These are phyloP conservation scores for Heliothis virescens DNA, from an alignment of 1,140 invertebrate species.

Conservation along the genomic window DNA sequence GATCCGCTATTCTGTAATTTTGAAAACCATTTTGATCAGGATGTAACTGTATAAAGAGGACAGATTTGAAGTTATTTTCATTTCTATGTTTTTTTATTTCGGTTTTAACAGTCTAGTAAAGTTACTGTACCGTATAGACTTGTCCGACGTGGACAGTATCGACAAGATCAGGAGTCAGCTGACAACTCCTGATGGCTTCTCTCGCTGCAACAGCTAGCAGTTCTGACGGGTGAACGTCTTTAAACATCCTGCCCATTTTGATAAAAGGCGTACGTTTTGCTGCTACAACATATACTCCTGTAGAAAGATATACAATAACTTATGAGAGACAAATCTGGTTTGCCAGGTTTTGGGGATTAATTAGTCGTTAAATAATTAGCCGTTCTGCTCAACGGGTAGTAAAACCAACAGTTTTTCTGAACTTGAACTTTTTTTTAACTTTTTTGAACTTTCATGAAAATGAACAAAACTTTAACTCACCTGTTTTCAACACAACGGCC, in stretches of 20 bases:
- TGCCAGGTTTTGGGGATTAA: too few species aligned
- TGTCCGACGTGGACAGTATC: conserved; percentile 96
- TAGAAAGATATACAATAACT: too few species aligned
- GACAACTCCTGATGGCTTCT: conserved; percentile 93
- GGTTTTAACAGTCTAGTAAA: too few species aligned
- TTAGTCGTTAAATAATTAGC: too few species aligned
- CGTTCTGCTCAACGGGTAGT: too few species aligned
- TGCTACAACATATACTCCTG: conserved; percentile 97
- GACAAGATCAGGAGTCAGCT: conserved; percentile 92
- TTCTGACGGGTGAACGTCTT: conserved; percentile 92
- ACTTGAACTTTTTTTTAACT: too few species aligned
- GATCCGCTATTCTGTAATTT: conserved; percentile 87
- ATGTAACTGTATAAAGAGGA: neutral
- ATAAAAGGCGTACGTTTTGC: conserved; percentile 99
- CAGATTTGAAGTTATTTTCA: neutral
- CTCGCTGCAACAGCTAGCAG: conserved; percentile 93
- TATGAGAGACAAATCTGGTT: too few species aligned
- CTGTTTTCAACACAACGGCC: conserved; percentile 6
- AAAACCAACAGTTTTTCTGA: too few species aligned
- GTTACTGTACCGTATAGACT: conserved; percentile 90
- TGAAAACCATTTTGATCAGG: too few species aligned
- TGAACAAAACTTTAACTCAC: neutral
- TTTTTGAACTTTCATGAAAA: too few species aligned
- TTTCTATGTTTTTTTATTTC: neutral
- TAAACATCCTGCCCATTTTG: conserved; percentile 95